Evolutionary conservation across 2,797 vertebrate species (phyloP).

Genomic region (Danio kyathit): DNA sequence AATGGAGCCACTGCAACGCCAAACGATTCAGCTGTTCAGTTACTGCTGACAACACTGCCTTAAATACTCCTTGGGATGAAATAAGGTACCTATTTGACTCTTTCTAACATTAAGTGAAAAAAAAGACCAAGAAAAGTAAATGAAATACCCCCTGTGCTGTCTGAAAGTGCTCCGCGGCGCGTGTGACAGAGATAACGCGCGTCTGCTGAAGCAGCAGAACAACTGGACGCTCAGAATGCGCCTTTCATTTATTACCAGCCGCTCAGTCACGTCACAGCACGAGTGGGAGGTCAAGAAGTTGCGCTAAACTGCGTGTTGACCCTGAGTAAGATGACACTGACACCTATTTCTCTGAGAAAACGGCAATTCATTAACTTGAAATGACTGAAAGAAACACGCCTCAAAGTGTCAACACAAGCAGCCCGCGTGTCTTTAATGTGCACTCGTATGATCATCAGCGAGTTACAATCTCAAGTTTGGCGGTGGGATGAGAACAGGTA

Average conservation of each 20-base stretch:
- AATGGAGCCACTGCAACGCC: constrained; percentile 6
- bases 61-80: background rate
- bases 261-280: constrained; percentile 77
- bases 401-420: background rate
- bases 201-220: constrained; percentile 24
- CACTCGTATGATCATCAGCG: background rate
- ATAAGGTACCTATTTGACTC: background rate
- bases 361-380: background rate
- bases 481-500: background rate
- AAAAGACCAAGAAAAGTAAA: background rate
- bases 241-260: constrained; percentile 72
- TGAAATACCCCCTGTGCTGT: constrained; percentile 31
- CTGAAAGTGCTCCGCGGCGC: constrained; percentile 53
- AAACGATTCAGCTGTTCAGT: constrained; percentile 1
- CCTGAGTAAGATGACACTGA: constrained; percentile 13
- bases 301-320: constrained; percentile 43
- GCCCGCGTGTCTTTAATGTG: background rate
- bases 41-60: background rate
- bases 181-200: constrained; percentile 47
- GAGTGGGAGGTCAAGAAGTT: constrained; percentile 71
- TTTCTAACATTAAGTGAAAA: background rate
- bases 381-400: background rate
- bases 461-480: background rate
- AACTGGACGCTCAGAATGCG: constrained; percentile 50
- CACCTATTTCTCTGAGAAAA: background rate